A percentile compares a stretch with the other conserved stretches of the same genome.
Evolutionary conservation across 1,140 invertebrate species (phyloP).

Genomic region (Megalopta genalis): DNA sequence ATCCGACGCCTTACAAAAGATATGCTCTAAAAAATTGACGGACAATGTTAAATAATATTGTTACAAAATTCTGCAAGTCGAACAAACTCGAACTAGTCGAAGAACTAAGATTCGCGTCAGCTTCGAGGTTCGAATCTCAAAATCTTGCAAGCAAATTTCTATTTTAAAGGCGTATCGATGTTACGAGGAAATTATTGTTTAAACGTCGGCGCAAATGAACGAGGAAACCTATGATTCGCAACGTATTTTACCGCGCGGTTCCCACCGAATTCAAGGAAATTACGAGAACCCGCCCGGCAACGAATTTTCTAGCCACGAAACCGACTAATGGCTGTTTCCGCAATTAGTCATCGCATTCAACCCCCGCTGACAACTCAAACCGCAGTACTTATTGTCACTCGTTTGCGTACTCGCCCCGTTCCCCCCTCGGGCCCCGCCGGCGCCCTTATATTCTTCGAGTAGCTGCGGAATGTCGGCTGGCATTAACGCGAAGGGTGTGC

Average conservation of each 20-base stretch:
- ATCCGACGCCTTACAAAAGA: too few relatives aligned
- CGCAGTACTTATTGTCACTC: constrained; percentile 20
- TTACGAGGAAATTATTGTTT: too few relatives aligned
- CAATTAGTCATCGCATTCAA: constrained; percentile 25
- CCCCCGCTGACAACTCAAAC: not conserved
- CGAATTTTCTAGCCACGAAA: not conserved
- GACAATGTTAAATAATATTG: too few relatives aligned
- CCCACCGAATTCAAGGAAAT: not conserved
- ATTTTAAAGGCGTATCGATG: too few relatives aligned
- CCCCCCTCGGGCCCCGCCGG: too few relatives aligned
- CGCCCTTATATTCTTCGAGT: constrained; percentile 6
- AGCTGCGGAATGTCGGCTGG: constrained; percentile 4
- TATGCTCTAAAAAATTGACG: too few relatives aligned
- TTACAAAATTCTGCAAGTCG: too few relatives aligned
- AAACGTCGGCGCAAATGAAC: not conserved
- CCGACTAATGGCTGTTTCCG: constrained; percentile 16
- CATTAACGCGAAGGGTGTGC: constrained; percentile 17
- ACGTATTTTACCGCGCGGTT: not conserved
- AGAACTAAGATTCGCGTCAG: too few relatives aligned
- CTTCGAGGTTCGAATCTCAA: too few relatives aligned
- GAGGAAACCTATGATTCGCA: not conserved
- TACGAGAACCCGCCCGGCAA: not conserved
- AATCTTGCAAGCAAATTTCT: too few relatives aligned
- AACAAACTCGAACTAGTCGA: too few relatives aligned
- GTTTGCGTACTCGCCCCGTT: not conserved